Conservation (phyloP, 1,140 invertebrate species). For the Temnothorax longispinosus region DNA sequence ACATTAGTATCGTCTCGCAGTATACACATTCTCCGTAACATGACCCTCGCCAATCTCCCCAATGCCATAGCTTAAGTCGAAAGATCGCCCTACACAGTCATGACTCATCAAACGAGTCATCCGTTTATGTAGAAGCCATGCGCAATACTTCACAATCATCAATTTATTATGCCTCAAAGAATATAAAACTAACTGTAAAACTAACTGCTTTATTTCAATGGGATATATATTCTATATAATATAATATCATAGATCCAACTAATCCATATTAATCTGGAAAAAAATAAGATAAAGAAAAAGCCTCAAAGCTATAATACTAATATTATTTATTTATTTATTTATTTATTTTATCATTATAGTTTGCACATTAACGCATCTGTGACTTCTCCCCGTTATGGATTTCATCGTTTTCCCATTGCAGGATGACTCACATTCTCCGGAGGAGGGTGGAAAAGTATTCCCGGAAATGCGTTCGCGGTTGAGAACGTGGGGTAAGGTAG, state of each 20-base stretch:
- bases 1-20: constrained; percentile 31
- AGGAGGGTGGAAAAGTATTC: constrained; percentile 50
- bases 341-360: background rate
- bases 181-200: constrained; percentile 15
- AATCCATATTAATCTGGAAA: background rate
- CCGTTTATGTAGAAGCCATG: constrained; percentile 33
- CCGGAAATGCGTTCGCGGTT: constrained; percentile 32
- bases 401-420: constrained; percentile 41
- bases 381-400: background rate
- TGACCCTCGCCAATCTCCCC: constrained; percentile 51
- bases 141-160: constrained; percentile 57
- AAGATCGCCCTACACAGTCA: constrained; percentile 56
- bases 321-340: constrained; percentile 4
- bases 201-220: background rate
- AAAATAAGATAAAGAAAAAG: background rate
- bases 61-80: constrained; percentile 54
- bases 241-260: background rate
- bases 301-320: background rate
- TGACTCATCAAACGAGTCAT: constrained; percentile 71
- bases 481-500: constrained; percentile 47
- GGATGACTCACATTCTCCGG: constrained; percentile 61
- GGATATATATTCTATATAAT: background rate
- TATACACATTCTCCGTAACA: constrained; percentile 27
- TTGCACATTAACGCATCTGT: background rate
- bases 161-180: constrained; percentile 52